Evolutionary conservation across 1,140 invertebrate genomes (phyloP), one percentile per base, ranked within the genome.

Genomic region (Zaprionus kolodkinae): DNA sequence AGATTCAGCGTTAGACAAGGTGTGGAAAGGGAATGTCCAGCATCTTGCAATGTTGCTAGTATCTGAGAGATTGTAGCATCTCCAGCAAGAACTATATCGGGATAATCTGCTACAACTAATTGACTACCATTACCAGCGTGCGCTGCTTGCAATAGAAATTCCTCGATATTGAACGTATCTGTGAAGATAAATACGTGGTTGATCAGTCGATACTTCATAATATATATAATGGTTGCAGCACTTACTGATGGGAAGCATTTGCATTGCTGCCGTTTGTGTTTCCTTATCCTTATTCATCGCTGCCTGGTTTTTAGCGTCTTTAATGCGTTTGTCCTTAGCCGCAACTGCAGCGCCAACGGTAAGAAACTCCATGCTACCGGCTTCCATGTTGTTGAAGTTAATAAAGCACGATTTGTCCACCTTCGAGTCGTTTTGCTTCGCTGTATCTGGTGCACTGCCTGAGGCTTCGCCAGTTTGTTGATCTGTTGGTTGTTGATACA

Each of bases 291-390:
- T 88, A 60, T 87, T 85, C 12, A 88, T 43, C 52, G 91, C 88
- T 1, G 76, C 79, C 48, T 91, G 93, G 81, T 96, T 96, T 75
- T 96, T 96, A 1, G 94, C 95, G 91, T 97, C 96, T 82, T 97
- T 97, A 30, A 95, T 94, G 48, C 96, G 94, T 93, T 97, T 97
- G 91, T 97, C 96, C 93, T 97, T 96, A 40, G 96, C 96, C 4
- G 96, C 96, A 65, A 96, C 95, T 52, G 96, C 97, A 54, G 97
- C 96, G 13, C 96, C 96, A 33, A 97, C 95, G 69, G 95, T 96
- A 4, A 98, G 93, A 54, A 91, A 84, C 55, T 91, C 91, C 72
- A 92, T 79, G 35, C 92, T 90, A 12, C 81, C 68, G 6, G 74
- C 65, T 1, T 86, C 83, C 38, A 88, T 67, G 30, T 71, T 87